phyloP scores from a whole-genome alignment of 2,113 vertebrate genomes.

The Ictidomys tridecemlineatus region DNA sequence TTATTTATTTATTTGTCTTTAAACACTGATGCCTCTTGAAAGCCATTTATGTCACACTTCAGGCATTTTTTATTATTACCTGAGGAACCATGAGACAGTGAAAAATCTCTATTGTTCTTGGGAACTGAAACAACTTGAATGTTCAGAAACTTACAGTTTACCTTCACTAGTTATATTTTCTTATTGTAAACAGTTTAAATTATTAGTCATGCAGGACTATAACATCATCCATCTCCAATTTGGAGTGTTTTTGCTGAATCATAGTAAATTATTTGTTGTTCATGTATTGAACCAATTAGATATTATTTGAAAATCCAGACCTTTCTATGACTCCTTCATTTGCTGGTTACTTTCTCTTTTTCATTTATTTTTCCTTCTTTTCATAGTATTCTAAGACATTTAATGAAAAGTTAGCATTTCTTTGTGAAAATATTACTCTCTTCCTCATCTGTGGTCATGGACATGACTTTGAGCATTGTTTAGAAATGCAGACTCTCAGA shows the following conservation, averaged over 20 bases:
- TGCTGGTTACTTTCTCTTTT: neutral
- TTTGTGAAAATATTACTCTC: neutral
- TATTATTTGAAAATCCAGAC: slow-evolving; percentile 34
- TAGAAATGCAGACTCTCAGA: neutral
- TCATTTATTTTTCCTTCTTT: neutral
- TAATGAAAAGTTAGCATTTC: neutral
- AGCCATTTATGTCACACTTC: neutral
- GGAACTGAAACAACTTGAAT: slow-evolving; percentile 52
- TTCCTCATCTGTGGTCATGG: neutral
- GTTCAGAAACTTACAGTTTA: neutral
- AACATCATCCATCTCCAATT: neutral
- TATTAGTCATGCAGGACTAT: neutral
- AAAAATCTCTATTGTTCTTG: slow-evolving; percentile 64
- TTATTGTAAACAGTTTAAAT: neutral
- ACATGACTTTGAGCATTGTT: neutral
- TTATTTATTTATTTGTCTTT: slow-evolving; percentile 39
- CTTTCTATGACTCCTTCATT: neutral
- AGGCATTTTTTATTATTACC: slow-evolving; percentile 78
- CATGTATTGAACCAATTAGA: neutral
- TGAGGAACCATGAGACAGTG: slow-evolving; percentile 32
- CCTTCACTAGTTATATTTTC: slow-evolving; percentile 35
- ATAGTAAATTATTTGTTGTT: slow-evolving; percentile 39
- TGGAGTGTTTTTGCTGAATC: neutral
- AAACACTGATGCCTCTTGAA: slow-evolving; percentile 39
- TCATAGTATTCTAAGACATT: slow-evolving; percentile 8